A percentile compares a stretch with the other conserved stretches of the same genome.
Evolutionary conservation across 1,140 invertebrate genomes (phyloP).

Genomic region (Drosophila insularis): DNA sequence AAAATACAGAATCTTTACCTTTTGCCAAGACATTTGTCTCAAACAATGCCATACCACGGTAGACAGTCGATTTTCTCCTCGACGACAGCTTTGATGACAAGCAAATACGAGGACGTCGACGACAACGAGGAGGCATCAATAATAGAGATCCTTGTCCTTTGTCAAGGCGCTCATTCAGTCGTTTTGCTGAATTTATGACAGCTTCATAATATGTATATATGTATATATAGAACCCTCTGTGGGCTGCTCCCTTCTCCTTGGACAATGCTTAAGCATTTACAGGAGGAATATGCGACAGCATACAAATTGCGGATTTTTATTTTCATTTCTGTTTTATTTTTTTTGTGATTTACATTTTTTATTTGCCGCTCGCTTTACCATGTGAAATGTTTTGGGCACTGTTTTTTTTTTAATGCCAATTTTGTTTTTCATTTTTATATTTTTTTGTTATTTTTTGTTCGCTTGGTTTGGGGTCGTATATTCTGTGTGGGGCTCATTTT

Average conservation of each 20-base stretch:
- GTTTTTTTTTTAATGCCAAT: slow-evolving; percentile 60
- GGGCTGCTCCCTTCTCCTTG: slow-evolving; percentile 11
- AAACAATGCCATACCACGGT: slow-evolving; percentile 49
- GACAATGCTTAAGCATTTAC: slow-evolving; percentile 64
- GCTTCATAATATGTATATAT: not conserved
- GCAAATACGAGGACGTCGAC: slow-evolving; percentile 20
- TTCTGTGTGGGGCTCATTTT: slow-evolving; percentile 13
- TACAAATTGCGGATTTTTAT: slow-evolving; percentile 80
- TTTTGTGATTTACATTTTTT: slow-evolving; percentile 77
- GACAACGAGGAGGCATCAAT: slow-evolving; percentile 58
- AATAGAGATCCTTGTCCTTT: slow-evolving; percentile 70
- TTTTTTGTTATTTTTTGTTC: slow-evolving; percentile 19
- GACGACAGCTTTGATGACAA: slow-evolving; percentile 67
- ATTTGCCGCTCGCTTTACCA: slow-evolving; percentile 49
- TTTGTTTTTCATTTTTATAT: slow-evolving; percentile 13
- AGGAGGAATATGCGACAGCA: slow-evolving; percentile 70
- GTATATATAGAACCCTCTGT: not conserved
- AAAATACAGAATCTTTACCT: slow-evolving; percentile 75
- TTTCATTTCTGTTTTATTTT: slow-evolving; percentile 55
- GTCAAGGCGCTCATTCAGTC: slow-evolving; percentile 54
- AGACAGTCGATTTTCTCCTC: not conserved
- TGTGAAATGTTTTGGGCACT: slow-evolving; percentile 67
- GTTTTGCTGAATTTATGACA: slow-evolving; percentile 68
- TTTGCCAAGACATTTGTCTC: slow-evolving; percentile 68
- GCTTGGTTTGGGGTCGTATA: slow-evolving; percentile 24